Percentiles rank a stretch among this genome's conserved stretches.
phyloP scores from a whole-genome alignment of 2,888 invertebrate genomes.

The Calliphora vomitoria region DNA sequence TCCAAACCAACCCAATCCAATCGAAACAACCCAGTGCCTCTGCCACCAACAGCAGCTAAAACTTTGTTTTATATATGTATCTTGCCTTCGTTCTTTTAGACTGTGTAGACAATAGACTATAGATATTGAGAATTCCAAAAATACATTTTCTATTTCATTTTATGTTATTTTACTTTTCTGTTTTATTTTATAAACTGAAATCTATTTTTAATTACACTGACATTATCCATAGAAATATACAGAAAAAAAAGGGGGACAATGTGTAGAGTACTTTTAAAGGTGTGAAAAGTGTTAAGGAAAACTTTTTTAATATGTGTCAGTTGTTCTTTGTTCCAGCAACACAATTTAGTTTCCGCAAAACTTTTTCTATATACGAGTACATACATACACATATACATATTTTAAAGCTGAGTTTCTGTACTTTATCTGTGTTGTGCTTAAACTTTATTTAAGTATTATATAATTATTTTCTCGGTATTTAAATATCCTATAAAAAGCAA shows the following conservation, averaged over 20 bases:
- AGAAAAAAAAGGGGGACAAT: neutral
- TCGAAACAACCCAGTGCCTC: neutral
- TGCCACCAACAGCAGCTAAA: conserved; percentile 28
- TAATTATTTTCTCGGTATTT: too few relatives aligned
- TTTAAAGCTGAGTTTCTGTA: neutral
- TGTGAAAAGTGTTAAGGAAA: conserved; percentile 19
- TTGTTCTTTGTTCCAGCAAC: neutral
- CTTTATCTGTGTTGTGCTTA: neutral
- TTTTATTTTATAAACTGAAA: conserved; percentile 6
- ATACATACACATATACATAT: neutral
- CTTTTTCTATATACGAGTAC: neutral
- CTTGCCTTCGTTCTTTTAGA: neutral
- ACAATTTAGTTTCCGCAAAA: neutral
- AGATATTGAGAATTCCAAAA: conserved; percentile 18
- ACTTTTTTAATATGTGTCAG: conserved; percentile 28
- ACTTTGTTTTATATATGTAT: neutral
- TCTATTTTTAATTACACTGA: conserved; percentile 49
- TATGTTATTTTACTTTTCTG: neutral
- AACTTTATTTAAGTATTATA: neutral
- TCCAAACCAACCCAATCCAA: neutral
- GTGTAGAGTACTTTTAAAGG: conserved; percentile 28
- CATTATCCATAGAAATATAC: neutral
- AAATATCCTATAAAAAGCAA: too few relatives aligned
- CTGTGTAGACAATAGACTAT: neutral
- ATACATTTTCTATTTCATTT: conserved; percentile 28